Evolutionary conservation across 2,797 vertebrate species (phyloP), one percentile per base, ranked within the genome.

Genomic region (Apogon talboti): DNA sequence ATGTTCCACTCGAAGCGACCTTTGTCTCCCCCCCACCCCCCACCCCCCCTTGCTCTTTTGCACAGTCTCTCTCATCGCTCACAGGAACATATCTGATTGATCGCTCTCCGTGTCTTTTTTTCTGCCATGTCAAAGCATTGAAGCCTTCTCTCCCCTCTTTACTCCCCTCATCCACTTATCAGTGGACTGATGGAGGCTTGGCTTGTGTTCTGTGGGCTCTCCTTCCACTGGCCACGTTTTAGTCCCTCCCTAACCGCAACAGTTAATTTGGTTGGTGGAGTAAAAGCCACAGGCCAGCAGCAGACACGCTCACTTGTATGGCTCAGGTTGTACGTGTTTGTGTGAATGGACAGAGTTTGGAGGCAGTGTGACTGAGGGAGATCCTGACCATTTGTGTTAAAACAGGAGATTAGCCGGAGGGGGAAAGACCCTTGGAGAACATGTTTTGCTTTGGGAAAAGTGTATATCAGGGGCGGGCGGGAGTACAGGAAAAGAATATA

Each of bases 1-100:
- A 90, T 86, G 76, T 91, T 87, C 84, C 59, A 87, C 85, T 53
- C 70, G 65, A 13, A n/a, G 12, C 6, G 68, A 87, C 84, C 87
- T 89, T 90, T 81, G 82, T 81, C 67, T 68, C 48, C 52, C 28
- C 52, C 35, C 48, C 24, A 2, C 24, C 48, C 52, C 28, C 52
- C 35, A 45, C 24, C 24, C 24, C 24, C 11, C 7, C 16, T 47
- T 60, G 46, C 44, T 35, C 42, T 43, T 56, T 45, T 8, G 33
- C 48, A 49, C 8, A 10, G 12, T 60, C 49, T 19, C 5, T 33
- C 9, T 57, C 24, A 6, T 28, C 28, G 16, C 45, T 41, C n/a
- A 19, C n/a, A 59, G n/a, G 52, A 52, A 70, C 63, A 59, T 42
- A 11, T 18, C 46, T 49, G 18, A 42, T 11, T 38, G 8, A 16